Evolutionary conservation across 2,888 invertebrate species (phyloP), one percentile per base, ranked within the genome.

Genomic region (Lithophane semibrunnea): DNA sequence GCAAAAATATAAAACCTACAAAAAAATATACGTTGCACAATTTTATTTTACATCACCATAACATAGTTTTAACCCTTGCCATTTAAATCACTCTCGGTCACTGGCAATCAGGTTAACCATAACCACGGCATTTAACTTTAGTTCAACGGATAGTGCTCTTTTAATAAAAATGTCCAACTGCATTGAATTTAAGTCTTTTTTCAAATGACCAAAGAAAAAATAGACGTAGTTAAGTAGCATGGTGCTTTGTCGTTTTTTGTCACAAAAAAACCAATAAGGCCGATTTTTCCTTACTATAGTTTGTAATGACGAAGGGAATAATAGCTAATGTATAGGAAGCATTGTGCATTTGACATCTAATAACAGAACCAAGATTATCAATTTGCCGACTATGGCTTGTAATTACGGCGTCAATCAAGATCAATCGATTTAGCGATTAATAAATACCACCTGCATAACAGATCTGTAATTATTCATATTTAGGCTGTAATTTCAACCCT

Each of bases 401-500:
- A 67, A 79, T 79, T 67, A 56, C 29, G 7, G 13, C 10, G 7
- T 9, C 21, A 3, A 60, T 49, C 24, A 21, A 42, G 7, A 77
- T 44, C 49, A 64, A 52, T 63, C 49, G 16, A 49, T 29, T 7
- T 44, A 37, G n/a, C 12, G 4, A 24, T 18, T 63, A 64, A 52
- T 75, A 24, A 16, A 64, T 24, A 7, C 4, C 10, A 76, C 44
- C 37, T 75, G 75, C 16, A 82, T 56, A 75, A 42, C 29, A 21
- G 12, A 4, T 13, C 13, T 16, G 52, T 7, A 24, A 80, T 54
- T 24, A 54, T 24, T 80, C 18, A 13, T 24, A 16, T 16, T 16
- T 10, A 64, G 29, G 13, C n/a, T 81, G 4, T 74, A 63, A 81
- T 81, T 78, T 49, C 73, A 29, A 58, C 29, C 42, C n/a, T 64